Evolutionary conservation across 2,113 vertebrate species (phyloP).

Genomic region (Chlorodrepanis virens): DNA sequence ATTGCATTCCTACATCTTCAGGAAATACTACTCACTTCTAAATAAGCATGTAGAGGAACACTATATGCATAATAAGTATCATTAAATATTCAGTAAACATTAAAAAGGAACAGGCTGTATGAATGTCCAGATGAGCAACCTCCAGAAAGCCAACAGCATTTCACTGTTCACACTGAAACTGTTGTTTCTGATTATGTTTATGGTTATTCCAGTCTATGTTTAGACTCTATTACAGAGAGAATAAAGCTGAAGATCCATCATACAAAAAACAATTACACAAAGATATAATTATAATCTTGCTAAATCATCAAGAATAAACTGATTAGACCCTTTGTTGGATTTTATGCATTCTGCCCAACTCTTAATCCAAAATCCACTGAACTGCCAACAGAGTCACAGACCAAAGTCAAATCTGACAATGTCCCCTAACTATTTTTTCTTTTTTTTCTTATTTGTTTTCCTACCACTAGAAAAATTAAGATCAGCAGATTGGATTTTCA

Average conservation of each 20-base stretch:
- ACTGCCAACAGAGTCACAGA: neutral
- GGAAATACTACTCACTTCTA: neutral
- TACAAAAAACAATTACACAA: constrained; percentile 19
- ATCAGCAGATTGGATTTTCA: neutral
- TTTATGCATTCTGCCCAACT: neutral
- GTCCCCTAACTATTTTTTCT: neutral
- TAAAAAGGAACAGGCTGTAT: neutral
- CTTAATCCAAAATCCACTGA: neutral
- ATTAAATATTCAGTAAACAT: constrained; percentile 33
- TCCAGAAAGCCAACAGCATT: constrained; percentile 2
- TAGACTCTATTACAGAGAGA: neutral
- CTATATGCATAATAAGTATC: neutral
- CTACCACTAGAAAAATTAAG: neutral
- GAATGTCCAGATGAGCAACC: constrained; percentile 7
- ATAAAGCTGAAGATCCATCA: neutral
- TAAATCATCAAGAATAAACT: constrained; percentile 17
- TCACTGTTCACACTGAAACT: neutral
- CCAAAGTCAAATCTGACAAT: neutral
- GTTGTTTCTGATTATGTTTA: constrained; percentile 1
- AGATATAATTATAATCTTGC: neutral
- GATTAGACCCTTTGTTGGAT: neutral
- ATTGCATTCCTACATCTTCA: constrained; percentile 9
- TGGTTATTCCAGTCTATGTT: constrained; percentile 26
- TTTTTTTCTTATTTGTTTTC: neutral
- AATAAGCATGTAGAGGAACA: neutral